Evolutionary conservation across 2,797 vertebrate species (phyloP).

Genomic region (Takifugu ocellatus): DNA sequence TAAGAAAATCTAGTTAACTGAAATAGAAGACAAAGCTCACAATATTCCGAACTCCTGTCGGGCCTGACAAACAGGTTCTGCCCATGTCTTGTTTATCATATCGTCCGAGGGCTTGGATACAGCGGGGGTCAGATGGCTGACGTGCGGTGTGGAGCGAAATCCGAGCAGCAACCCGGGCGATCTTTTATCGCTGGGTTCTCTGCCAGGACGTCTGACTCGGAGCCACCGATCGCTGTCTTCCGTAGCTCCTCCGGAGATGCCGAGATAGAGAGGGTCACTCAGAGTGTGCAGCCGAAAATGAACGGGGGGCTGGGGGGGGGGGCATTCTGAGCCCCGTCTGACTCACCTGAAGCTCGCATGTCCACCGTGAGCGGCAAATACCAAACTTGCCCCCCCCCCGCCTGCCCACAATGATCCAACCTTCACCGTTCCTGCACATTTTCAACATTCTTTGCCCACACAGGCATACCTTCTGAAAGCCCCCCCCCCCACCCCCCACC

Average conservation of each 20-base stretch:
- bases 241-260: constrained; percentile 13
- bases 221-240: constrained; percentile 15
- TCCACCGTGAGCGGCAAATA: constrained; percentile 26
- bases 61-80: constrained; percentile 23
- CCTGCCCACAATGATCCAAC: constrained; percentile 34
- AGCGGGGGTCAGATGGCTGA: constrained; percentile 43
- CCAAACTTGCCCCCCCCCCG: constrained; percentile 29
- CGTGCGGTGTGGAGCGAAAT: constrained; percentile 12
- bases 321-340: constrained; percentile 4
- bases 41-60: constrained; percentile 23
- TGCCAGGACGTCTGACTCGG: constrained; percentile 29
- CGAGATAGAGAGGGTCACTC: neutral
- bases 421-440: constrained; percentile 40
- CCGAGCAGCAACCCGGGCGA: constrained; percentile 23
- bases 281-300: neutral
- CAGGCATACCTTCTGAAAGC: constrained; percentile 43
- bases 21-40: constrained; percentile 44
- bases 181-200: constrained; percentile 20
- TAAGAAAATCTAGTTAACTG: constrained; percentile 56
- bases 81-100: neutral
- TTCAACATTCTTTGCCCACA: constrained; percentile 54
- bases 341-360: constrained; percentile 21
- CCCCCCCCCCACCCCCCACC: constrained; percentile 12
- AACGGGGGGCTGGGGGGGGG: neutral
- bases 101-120: constrained; percentile 30